Percentiles rank a stretch among this genome's conserved stretches.
These are phyloP conservation scores for Geotrypetes seraphini DNA, from an alignment of 2,797 vertebrate genomes.

Conservation along the genomic window DNA sequence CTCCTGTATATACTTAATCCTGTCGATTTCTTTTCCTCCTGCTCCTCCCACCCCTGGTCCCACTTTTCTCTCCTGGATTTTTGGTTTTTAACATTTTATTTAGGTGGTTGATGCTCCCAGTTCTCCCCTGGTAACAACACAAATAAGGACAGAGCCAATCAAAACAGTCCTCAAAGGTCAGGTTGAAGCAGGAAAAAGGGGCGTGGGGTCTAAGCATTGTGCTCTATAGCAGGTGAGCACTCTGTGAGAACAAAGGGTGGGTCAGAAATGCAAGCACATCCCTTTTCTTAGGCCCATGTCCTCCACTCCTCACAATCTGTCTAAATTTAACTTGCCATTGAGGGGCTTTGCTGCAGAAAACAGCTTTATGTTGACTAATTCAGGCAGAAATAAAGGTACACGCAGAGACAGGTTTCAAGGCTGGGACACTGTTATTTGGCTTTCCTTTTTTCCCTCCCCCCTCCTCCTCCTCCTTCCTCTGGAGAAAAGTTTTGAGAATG, in stretches of 20 bases:
- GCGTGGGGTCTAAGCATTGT: constrained; percentile 34
- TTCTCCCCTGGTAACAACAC: constrained; percentile 41
- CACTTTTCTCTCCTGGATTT: neutral
- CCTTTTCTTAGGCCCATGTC: constrained; percentile 62
- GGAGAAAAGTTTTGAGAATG: constrained; percentile 31
- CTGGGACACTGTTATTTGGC: constrained; percentile 32
- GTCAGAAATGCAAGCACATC: constrained; percentile 47
- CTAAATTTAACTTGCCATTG: constrained; percentile 63
- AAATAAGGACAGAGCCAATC: constrained; percentile 34
- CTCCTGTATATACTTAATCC: constrained; percentile 22
- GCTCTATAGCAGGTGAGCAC: constrained; percentile 63
- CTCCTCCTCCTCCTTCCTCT: constrained; percentile 1
- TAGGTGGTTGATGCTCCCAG: constrained; percentile 29
- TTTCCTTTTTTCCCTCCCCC: neutral
- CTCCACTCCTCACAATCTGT: constrained; percentile 66
- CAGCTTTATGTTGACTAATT: constrained; percentile 64
- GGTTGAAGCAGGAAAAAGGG: constrained; percentile 24
- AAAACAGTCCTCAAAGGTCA: constrained; percentile 28
- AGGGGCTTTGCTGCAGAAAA: constrained; percentile 53
- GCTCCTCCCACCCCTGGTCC: neutral
- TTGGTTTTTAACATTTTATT: neutral
- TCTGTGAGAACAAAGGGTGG: constrained; percentile 55
- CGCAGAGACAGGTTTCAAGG: constrained; percentile 44
- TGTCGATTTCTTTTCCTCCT: constrained; percentile 16
- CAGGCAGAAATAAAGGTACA: constrained; percentile 59